Percentiles rank a stretch among this genome's conserved stretches.
Conservation (phyloP, 1,140 invertebrate species). For the Metopolophium dirhodum region DNA sequence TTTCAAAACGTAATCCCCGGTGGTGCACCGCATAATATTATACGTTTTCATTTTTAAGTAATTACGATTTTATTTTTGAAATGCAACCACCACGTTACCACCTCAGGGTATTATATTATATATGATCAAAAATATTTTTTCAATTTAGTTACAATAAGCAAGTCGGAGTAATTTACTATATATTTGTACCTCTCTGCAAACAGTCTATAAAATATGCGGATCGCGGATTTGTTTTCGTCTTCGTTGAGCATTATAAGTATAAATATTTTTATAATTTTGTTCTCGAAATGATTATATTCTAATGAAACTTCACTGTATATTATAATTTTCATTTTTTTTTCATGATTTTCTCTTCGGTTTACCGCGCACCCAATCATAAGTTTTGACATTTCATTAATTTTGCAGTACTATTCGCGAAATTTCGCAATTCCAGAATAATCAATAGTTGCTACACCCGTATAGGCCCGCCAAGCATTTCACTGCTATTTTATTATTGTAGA, state of each 20-base stretch:
- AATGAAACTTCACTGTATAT: neutral
- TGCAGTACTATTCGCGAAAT: neutral
- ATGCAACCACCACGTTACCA: neutral
- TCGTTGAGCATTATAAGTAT: neutral
- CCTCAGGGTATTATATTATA: neutral
- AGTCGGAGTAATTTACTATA: neutral
- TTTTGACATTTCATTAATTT: slow-evolving; percentile 27
- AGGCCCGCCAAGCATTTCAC: neutral
- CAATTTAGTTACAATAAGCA: neutral
- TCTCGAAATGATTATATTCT: neutral
- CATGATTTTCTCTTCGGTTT: neutral
- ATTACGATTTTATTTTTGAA: neutral
- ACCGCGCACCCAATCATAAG: neutral
- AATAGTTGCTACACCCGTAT: neutral
- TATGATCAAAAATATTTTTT: neutral
- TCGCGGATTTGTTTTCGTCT: neutral
- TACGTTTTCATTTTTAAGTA: neutral
- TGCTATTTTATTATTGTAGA: neutral
- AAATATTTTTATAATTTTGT: neutral
- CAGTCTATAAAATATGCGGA: neutral
- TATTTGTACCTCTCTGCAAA: neutral
- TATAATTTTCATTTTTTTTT: neutral
- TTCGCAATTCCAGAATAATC: neutral
- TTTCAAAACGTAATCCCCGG: neutral
- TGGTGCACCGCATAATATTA: neutral